Percentiles rank a stretch among this genome's conserved stretches.
These are phyloP conservation scores for Thyatira batis DNA, from an alignment of 2,888 invertebrate genomes.

Conservation along the genomic window DNA sequence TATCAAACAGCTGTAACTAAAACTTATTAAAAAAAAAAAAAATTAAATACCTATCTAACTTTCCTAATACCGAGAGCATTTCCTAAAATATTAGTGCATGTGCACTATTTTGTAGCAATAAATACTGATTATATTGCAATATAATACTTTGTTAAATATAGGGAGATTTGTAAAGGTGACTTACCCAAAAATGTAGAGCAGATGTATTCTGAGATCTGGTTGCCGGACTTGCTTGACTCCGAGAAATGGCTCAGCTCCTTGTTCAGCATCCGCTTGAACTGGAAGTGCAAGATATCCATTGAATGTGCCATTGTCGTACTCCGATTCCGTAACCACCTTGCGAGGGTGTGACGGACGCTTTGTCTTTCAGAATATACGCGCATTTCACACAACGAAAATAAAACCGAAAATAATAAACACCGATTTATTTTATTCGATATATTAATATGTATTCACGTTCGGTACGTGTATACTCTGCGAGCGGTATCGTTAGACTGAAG, in stretches of 20 bases:
- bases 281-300: slow-evolving; percentile 77
- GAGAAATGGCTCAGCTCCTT: slow-evolving; percentile 99
- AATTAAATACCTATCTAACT: too few species aligned
- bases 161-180: slow-evolving; percentile 64
- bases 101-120: too few species aligned
- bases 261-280: slow-evolving; percentile 99
- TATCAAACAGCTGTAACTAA: too few species aligned
- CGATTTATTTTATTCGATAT: slow-evolving; percentile 22
- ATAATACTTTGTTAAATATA: too few species aligned
- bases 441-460: slow-evolving; percentile 23
- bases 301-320: slow-evolving; percentile 68
- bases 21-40: too few species aligned
- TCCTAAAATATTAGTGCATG: too few species aligned
- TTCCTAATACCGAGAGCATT: too few species aligned
- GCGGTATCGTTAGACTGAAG: slow-evolving; percentile 70
- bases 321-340: slow-evolving; percentile 66
- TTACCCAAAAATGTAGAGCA: slow-evolving; percentile 99
- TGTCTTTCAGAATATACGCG: slow-evolving; percentile 74
- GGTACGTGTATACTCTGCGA: slow-evolving; percentile 58
- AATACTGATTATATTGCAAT: not conserved
- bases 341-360: slow-evolving; percentile 60
- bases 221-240: slow-evolving; percentile 99
- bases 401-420: slow-evolving; percentile 25
- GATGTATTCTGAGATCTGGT: slow-evolving; percentile 99
- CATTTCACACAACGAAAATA: slow-evolving; percentile 62